Evolutionary conservation across 1,140 invertebrate species (phyloP).

Genomic region (Armadillidium nasatum): DNA sequence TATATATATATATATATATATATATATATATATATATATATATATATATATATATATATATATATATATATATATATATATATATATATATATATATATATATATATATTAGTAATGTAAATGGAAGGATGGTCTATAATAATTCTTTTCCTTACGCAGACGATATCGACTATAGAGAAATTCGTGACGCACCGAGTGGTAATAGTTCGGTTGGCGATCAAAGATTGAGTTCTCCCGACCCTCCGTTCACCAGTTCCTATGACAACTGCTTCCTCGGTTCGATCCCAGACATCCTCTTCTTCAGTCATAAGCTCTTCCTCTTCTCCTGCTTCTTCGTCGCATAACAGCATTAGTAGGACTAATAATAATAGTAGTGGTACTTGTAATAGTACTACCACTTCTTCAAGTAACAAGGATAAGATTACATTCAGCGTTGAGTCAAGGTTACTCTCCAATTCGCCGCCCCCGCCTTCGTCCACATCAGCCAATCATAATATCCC

Average conservation of each 20-base stretch:
- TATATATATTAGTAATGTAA: no score
- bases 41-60: no score
- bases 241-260: slow-evolving; percentile 17
- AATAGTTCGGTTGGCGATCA: background rate
- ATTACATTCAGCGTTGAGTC: slow-evolving; percentile 44
- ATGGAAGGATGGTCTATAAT: no score
- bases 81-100: no score
- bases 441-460: background rate
- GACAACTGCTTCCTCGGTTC: slow-evolving; percentile 32
- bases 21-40: no score
- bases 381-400: slow-evolving; percentile 33
- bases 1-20: no score
- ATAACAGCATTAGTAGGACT: slow-evolving; percentile 15
- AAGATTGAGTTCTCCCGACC: background rate
- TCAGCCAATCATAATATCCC: background rate
- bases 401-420: slow-evolving; percentile 38
- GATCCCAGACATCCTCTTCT: slow-evolving; percentile 28
- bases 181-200: background rate
- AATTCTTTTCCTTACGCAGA: background rate
- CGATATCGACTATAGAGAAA: background rate
- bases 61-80: no score
- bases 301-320: slow-evolving; percentile 32
- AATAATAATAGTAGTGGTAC: slow-evolving; percentile 21
- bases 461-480: background rate
- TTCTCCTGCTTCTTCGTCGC: slow-evolving; percentile 33